Evolutionary conservation across 2,888 invertebrate genomes (phyloP).

Genomic region (Lymantria monacha): DNA sequence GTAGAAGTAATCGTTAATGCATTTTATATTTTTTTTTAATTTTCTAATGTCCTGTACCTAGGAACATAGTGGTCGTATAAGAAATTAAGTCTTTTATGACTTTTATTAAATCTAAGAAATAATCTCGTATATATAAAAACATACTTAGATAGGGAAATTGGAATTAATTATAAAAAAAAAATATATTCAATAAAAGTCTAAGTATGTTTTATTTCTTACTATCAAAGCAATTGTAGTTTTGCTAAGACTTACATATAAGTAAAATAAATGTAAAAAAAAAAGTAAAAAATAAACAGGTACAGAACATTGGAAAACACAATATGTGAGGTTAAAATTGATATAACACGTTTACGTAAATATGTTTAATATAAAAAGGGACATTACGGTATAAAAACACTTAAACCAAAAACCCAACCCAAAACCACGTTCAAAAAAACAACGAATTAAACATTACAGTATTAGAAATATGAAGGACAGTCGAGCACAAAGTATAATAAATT

Average conservation of each 20-base stretch:
- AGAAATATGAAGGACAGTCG: slow-evolving; percentile 40
- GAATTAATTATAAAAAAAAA: too few relatives aligned
- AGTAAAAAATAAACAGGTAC: background rate
- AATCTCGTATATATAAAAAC: background rate
- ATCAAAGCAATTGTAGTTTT: too few relatives aligned
- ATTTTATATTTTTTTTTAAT: background rate
- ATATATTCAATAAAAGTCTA: too few relatives aligned
- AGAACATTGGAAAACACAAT: slow-evolving; percentile 1
- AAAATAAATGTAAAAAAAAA: too few relatives aligned
- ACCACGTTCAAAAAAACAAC: slow-evolving; percentile 58
- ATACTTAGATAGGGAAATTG: too few relatives aligned
- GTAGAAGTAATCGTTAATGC: background rate
- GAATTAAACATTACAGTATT: slow-evolving; percentile 42
- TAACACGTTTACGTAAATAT: background rate
- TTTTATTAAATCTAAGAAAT: too few relatives aligned
- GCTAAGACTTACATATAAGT: too few relatives aligned
- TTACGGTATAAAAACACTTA: slow-evolving; percentile 45
- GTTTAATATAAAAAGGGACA: slow-evolving; percentile 7
- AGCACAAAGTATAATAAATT: slow-evolving; percentile 35
- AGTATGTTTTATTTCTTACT: too few relatives aligned
- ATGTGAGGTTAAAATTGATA: background rate
- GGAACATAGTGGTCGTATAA: background rate
- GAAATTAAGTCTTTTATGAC: background rate
- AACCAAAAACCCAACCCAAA: slow-evolving; percentile 72
- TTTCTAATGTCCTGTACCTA: slow-evolving; percentile 14